These are phyloP conservation scores for Ophiodon elongatus DNA, from an alignment of 2,113 vertebrate genomes.

Conservation along the genomic window DNA sequence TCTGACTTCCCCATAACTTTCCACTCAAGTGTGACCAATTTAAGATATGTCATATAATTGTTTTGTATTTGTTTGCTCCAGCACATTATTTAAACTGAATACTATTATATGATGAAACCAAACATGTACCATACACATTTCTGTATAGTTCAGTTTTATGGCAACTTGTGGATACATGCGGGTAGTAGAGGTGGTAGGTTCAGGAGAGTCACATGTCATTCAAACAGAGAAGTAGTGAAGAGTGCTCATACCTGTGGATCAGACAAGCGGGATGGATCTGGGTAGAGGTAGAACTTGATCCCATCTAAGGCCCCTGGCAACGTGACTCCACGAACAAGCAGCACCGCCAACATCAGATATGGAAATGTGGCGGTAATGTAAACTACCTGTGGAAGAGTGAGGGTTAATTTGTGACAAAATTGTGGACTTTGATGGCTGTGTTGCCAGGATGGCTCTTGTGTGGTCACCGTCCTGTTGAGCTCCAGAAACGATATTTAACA, in stretches of 20 bases:
- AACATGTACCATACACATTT: background rate
- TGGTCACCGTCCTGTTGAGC: background rate
- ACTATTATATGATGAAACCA: background rate
- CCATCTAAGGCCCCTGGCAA: constrained; percentile 91
- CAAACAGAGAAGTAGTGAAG: background rate
- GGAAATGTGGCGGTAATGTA: constrained; percentile 98
- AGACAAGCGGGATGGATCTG: constrained; percentile 89
- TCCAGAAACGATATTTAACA: background rate
- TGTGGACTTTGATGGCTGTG: background rate
- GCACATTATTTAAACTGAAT: background rate
- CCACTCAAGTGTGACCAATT: background rate
- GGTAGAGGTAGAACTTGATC: constrained; percentile 94
- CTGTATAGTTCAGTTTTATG: background rate
- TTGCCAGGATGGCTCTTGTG: background rate
- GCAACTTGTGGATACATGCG: background rate
- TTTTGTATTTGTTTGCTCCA: background rate
- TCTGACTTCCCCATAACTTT: background rate
- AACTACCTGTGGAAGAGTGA: constrained; percentile 87
- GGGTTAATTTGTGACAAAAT: background rate
- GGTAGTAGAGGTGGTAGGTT: background rate
- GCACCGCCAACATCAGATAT: constrained; percentile 90
- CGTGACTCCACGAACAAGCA: constrained; percentile 92
- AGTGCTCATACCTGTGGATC: constrained; percentile 90
- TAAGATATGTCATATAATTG: too few relatives aligned
- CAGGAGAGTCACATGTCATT: background rate